These are phyloP conservation scores for Drosophila carrolli DNA, from an alignment of 1,140 invertebrate genomes.

Conservation along the genomic window DNA sequence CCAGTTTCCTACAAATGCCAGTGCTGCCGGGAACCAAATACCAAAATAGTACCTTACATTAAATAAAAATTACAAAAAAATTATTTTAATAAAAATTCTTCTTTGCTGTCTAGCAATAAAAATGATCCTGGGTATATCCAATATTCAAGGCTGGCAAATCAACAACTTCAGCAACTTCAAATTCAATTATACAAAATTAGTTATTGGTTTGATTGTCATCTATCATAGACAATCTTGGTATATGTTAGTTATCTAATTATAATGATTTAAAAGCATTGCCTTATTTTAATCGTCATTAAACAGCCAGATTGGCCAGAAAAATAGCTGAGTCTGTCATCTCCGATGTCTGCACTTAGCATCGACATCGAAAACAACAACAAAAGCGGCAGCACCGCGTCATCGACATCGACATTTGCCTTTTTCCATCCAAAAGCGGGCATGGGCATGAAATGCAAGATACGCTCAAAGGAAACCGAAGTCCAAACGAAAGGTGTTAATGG, in stretches of 20 bases:
- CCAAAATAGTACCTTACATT: neutral
- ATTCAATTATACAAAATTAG: no score
- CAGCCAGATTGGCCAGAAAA: neutral
- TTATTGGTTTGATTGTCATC: no score
- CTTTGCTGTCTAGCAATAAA: no score
- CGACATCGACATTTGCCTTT: constrained; percentile 34
- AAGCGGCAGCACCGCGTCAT: neutral
- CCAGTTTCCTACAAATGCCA: neutral
- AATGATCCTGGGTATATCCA: no score
- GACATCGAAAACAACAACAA: constrained; percentile 13
- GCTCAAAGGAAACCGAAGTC: constrained; percentile 40
- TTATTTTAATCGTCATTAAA: neutral
- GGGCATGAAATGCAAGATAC: constrained; percentile 45
- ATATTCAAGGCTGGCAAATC: no score
- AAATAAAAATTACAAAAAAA: neutral
- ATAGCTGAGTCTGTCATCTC: constrained; percentile 4
- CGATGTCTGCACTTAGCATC: constrained; percentile 11
- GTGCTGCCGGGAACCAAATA: neutral
- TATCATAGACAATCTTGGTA: no score
- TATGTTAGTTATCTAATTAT: no score
- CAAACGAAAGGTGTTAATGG: constrained; percentile 42
- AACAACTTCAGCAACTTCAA: no score
- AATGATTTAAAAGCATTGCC: no score
- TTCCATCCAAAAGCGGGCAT: constrained; percentile 24
- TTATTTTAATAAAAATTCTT: neutral